Conservation (phyloP, 2,113 vertebrate genomes). For the Phyllostomus hastatus region DNA sequence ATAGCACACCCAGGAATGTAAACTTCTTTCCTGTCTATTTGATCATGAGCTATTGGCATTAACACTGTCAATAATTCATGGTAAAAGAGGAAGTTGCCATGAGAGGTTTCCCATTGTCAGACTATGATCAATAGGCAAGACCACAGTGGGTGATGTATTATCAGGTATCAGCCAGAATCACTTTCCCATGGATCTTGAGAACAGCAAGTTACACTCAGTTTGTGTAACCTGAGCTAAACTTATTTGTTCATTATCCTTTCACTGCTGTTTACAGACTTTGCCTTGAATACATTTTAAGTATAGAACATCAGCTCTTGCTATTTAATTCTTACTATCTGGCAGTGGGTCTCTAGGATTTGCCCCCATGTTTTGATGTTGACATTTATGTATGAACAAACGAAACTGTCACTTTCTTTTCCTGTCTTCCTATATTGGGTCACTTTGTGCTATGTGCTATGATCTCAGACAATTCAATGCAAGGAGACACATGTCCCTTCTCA, state of each 20-base stretch:
- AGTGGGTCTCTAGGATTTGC: conserved; percentile 22
- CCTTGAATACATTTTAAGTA: conserved; percentile 18
- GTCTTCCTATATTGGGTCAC: conserved; percentile 80
- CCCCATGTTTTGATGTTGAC: conserved; percentile 1
- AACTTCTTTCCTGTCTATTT: conserved; percentile 54
- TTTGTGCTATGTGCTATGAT: conserved; percentile 80
- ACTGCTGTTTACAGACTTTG: neutral
- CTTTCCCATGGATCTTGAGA: conserved; percentile 31
- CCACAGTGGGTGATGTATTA: conserved; percentile 52
- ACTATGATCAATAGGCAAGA: conserved; percentile 42
- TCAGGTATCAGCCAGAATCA: conserved; percentile 60
- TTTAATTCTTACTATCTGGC: neutral
- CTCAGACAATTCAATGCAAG: conserved; percentile 81
- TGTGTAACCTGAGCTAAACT: conserved; percentile 47
- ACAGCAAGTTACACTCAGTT: conserved; percentile 57
- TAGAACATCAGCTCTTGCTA: conserved; percentile 43
- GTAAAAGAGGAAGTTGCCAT: conserved; percentile 48
- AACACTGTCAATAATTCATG: conserved; percentile 68
- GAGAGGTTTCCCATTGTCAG: conserved; percentile 49
- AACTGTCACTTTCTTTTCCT: conserved; percentile 79
- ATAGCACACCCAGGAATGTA: conserved; percentile 44
- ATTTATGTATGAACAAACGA: conserved; percentile 55
- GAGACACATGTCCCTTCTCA: conserved; percentile 88
- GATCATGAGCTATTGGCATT: conserved; percentile 60
- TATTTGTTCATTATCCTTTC: conserved; percentile 31